Evolutionary conservation across 2,797 vertebrate species (phyloP), one percentile per base, ranked within the genome.

Genomic region (Alectoris magna): DNA sequence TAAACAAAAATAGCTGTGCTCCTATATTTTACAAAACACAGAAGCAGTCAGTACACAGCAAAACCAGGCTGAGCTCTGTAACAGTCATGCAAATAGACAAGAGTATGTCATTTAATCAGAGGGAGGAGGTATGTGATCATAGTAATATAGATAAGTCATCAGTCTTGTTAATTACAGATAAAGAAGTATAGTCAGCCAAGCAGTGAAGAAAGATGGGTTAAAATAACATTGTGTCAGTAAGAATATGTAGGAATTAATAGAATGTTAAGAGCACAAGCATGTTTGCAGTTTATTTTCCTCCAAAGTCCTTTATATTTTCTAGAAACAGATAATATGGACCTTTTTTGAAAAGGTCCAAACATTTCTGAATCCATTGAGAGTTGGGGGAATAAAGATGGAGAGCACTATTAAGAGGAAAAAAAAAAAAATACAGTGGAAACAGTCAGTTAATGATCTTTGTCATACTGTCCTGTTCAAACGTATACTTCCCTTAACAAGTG

Each of bases 111-210:
- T 71, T 73, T 36, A 91, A 48, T 53, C 46, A 67, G 59, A 31
- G 51, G 36, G 53, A 70, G 79, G 56, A 84, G 39, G 70, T 60
- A 74, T 66, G 46, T 67, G 59, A 64, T 66, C 69, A 39, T n/a
- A 66, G 36, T 79, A 86, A 75, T 41, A 73, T 3, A 88, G 79
- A 38, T 58, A 91, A 79, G 31, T 73, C 56, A 62, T 78, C 60
- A 53, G 24, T 66, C 76, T 71, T 93, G 27, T 66, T 64, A 83
- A 94, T 85, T 77, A 91, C 39, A 79, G 59, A 27, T 74, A 88
- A 93, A 86, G 26, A n/a, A 69, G 44, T 53, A 41, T 46, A 46
- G 27, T 86, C 68, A 86, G 68, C 21, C 64, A 88, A 90, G 58
- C 18, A 68, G 38, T 62, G 68, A 29, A 91, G 60, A 77, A 84